Conservation (phyloP, 2,888 invertebrate genomes). For the Temnothorax ravouxi region DNA sequence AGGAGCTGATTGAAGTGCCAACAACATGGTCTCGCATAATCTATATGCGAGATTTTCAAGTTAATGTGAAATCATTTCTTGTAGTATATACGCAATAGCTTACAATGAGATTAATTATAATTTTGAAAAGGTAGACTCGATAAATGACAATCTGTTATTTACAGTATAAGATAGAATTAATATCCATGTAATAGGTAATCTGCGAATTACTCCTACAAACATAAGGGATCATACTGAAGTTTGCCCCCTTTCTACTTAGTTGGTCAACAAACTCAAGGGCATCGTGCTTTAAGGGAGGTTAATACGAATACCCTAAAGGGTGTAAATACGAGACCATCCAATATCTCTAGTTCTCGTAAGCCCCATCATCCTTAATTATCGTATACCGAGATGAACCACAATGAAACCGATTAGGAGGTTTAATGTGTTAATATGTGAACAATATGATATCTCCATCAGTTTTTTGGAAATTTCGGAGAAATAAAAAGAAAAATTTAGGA, state of each 20-base stretch:
- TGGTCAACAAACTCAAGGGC: conserved; percentile 56
- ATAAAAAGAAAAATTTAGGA: conserved; percentile 12
- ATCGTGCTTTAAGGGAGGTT: conserved; percentile 53
- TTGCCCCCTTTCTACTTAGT: conserved; percentile 49
- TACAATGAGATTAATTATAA: not conserved
- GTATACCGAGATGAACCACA: conserved; percentile 29
- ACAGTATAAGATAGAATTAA: conserved; percentile 3
- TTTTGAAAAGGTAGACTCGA: not conserved
- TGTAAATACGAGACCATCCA: conserved; percentile 50
- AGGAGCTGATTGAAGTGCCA: conserved; percentile 31
- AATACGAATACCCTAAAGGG: conserved; percentile 55
- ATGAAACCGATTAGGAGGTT: conserved; percentile 38
- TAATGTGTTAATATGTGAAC: conserved; percentile 21
- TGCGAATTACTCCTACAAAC: conserved; percentile 36
- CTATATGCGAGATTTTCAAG: conserved; percentile 7
- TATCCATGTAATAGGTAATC: conserved; percentile 39
- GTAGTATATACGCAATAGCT: not conserved
- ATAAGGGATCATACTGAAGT: conserved; percentile 50
- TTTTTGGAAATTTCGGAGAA: not conserved
- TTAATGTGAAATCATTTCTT: not conserved
- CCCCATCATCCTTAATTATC: conserved; percentile 48
- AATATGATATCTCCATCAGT: not conserved
- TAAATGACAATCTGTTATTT: not conserved
- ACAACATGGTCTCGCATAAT: not conserved
- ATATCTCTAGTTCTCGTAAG: conserved; percentile 47